These are phyloP conservation scores for Atta cephalotes DNA, from an alignment of 1,140 invertebrate genomes.

Conservation along the genomic window DNA sequence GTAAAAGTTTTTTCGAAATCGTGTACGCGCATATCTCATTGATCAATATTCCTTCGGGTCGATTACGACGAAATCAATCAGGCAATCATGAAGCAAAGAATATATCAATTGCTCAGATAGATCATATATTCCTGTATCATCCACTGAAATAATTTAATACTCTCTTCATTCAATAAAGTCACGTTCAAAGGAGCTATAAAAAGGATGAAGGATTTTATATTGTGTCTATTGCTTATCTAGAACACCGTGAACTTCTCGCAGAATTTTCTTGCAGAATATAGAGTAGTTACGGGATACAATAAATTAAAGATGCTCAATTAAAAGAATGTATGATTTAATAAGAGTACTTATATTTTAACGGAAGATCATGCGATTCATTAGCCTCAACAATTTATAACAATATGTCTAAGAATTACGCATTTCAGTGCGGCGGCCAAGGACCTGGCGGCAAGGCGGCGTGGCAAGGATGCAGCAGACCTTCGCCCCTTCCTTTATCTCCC, in stretches of 20 bases:
- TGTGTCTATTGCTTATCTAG: background rate
- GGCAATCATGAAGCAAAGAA: background rate
- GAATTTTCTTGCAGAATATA: background rate
- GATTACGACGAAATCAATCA: background rate
- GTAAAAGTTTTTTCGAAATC: background rate
- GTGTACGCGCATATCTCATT: background rate
- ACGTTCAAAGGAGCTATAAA: background rate
- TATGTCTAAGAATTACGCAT: slow-evolving; percentile 66
- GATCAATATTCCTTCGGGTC: background rate
- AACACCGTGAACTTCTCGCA: background rate
- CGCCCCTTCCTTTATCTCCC: slow-evolving; percentile 82
- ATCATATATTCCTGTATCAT: slow-evolving; percentile 8
- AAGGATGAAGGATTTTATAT: background rate
- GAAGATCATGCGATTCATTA: slow-evolving; percentile 11
- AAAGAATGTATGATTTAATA: background rate
- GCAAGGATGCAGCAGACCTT: slow-evolving; percentile 92
- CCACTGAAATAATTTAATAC: slow-evolving; percentile 22
- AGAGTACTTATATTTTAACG: background rate
- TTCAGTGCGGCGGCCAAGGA: slow-evolving; percentile 83
- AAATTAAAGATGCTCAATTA: background rate
- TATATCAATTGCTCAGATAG: background rate
- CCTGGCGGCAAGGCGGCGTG: slow-evolving; percentile 92
- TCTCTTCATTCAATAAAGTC: slow-evolving; percentile 10
- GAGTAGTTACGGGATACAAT: slow-evolving; percentile 12
- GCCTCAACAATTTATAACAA: slow-evolving; percentile 6